phyloP scores from a whole-genome alignment of 2,113 vertebrate species.

The Cynopterus brachyotis region DNA sequence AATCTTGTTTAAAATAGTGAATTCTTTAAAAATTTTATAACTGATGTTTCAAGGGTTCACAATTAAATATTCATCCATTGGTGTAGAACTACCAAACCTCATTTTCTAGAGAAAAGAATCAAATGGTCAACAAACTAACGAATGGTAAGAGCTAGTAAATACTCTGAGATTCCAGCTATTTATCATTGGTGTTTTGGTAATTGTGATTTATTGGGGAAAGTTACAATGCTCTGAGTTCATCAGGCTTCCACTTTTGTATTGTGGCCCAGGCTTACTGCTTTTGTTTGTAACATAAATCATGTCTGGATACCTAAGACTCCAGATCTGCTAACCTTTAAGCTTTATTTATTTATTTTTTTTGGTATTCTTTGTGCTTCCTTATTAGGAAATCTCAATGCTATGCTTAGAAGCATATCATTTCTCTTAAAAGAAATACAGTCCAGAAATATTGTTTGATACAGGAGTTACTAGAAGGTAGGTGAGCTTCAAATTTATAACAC shows the following conservation, averaged over 20 bases:
- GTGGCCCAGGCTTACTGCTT: conserved; percentile 35
- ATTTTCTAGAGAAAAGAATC: neutral
- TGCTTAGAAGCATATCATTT: neutral
- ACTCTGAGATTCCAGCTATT: conserved; percentile 58
- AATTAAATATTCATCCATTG: conserved; percentile 8
- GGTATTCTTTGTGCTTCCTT: conserved; percentile 33
- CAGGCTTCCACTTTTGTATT: conserved; percentile 41
- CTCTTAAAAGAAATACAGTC: neutral
- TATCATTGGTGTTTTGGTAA: conserved; percentile 72
- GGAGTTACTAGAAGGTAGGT: neutral
- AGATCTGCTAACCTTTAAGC: neutral
- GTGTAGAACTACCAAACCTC: neutral
- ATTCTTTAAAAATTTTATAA: conserved; percentile 37
- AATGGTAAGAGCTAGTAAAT: conserved; percentile 58
- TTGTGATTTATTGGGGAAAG: conserved; percentile 71
- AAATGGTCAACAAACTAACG: neutral
- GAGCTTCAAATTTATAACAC: neutral
- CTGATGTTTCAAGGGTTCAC: neutral
- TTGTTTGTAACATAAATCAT: conserved; percentile 68
- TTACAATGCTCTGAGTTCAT: conserved; percentile 58
- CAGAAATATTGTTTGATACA: neutral
- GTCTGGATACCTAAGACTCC: conserved; percentile 20
- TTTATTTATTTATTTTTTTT: neutral
- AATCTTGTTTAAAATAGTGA: conserved; percentile 34
- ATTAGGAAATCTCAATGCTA: neutral